These are phyloP conservation scores for Pogona vitticeps DNA, from an alignment of 2,113 vertebrate species.

Conservation along the genomic window DNA sequence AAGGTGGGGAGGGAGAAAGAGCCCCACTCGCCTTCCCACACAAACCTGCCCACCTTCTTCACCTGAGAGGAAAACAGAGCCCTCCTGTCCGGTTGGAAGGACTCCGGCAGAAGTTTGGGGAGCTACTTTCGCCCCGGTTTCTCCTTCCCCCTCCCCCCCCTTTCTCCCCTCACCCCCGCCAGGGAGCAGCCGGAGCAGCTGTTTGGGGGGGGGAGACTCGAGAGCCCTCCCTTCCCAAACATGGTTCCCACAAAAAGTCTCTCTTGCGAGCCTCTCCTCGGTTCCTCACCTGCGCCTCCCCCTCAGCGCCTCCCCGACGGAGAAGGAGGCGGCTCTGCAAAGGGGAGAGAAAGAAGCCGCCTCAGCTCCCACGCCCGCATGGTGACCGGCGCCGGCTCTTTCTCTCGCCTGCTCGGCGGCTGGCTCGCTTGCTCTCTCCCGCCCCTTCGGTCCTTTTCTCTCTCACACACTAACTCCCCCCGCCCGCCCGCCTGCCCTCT, in stretches of 20 bases:
- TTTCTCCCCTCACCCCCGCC: too few species aligned
- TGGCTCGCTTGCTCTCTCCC: neutral
- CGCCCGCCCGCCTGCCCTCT: neutral
- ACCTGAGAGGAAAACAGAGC: neutral
- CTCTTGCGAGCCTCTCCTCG: neutral
- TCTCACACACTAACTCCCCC: too few species aligned
- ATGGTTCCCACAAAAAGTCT: neutral
- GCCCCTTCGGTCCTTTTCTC: too few species aligned
- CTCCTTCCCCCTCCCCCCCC: too few species aligned
- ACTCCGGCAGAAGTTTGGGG: neutral
- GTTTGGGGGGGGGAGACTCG: too few species aligned
- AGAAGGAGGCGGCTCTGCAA: neutral
- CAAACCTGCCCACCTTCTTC: neutral
- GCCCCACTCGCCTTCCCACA: neutral
- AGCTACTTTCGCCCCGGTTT: neutral
- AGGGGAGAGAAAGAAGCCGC: neutral
- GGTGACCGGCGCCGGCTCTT: constrained; percentile 42
- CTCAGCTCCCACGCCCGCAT: constrained; percentile 73
- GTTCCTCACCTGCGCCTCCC: constrained; percentile 2
- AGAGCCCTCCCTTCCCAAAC: constrained; percentile 3
- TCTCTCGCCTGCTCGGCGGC: neutral
- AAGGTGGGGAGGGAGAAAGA: too few species aligned
- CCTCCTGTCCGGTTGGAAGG: too few species aligned
- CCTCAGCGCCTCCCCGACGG: neutral
- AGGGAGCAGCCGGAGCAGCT: neutral